phyloP scores from a whole-genome alignment of 2,888 invertebrate species.

The Lycia hirtaria region DNA sequence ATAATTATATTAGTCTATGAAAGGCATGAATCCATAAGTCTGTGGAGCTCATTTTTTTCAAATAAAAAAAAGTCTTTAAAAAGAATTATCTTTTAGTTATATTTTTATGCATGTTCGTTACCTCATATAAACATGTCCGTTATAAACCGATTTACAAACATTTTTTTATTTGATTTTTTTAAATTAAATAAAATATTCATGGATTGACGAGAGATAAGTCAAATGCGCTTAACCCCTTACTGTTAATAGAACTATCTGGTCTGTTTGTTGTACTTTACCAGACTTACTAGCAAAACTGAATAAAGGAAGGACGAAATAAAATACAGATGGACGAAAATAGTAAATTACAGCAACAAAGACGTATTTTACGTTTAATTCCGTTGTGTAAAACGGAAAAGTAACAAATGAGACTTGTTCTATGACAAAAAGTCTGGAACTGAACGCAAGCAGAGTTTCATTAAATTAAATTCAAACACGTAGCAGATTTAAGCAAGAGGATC shows the following conservation, averaged over 20 bases:
- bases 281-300: constrained; percentile 23
- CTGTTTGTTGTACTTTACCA: constrained; percentile 17
- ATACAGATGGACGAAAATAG: constrained; percentile 34
- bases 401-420: constrained; percentile 30
- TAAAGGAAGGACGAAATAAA: constrained; percentile 27
- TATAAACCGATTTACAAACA: too few relatives aligned
- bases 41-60: too few relatives aligned
- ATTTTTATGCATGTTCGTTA: too few relatives aligned
- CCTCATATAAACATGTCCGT: too few relatives aligned
- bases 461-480: constrained; percentile 13
- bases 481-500: neutral
- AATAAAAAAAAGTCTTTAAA: too few relatives aligned
- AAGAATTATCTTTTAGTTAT: too few relatives aligned
- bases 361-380: constrained; percentile 28
- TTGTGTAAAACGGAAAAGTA: constrained; percentile 23
- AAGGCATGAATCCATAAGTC: too few relatives aligned
- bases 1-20: too few relatives aligned
- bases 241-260: neutral
- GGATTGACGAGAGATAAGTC: too few relatives aligned
- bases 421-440: constrained; percentile 27
- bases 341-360: constrained; percentile 39
- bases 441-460: constrained; percentile 17
- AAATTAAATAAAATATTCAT: too few relatives aligned
- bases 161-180: too few relatives aligned
- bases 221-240: constrained; percentile 14